A percentile compares a stretch with the other conserved stretches of the same genome.
phyloP scores from a whole-genome alignment of 2,113 vertebrate species.

The Eubucco bourcierii region DNA sequence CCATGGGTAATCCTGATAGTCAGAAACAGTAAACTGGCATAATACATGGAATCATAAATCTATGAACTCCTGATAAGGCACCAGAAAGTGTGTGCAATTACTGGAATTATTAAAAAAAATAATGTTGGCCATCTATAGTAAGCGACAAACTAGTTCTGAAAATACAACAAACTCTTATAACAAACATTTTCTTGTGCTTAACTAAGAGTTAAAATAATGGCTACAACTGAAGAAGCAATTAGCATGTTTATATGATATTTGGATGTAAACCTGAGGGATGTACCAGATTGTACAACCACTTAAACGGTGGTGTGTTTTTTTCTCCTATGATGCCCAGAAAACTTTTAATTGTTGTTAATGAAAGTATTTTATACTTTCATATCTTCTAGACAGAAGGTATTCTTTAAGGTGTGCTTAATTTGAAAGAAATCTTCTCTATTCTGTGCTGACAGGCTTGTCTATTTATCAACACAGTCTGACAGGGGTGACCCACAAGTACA shows the following conservation, averaged over 20 bases:
- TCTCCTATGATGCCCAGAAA: background rate
- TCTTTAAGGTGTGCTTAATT: conserved; percentile 22
- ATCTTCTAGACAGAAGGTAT: background rate
- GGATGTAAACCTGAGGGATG: background rate
- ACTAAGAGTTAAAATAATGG: background rate
- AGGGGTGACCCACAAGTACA: conserved; percentile 28
- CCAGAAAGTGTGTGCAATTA: background rate
- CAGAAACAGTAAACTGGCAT: background rate
- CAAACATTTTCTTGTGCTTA: background rate
- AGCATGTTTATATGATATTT: background rate
- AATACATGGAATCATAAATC: background rate
- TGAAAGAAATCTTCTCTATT: conserved; percentile 2
- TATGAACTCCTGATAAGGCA: background rate
- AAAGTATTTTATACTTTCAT: background rate
- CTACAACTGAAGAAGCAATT: background rate
- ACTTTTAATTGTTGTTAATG: background rate
- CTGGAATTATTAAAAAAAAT: background rate
- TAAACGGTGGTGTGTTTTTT: background rate
- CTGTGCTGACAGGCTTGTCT: conserved; percentile 40
- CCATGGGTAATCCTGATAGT: background rate
- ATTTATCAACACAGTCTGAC: conserved; percentile 44
- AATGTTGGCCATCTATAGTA: background rate
- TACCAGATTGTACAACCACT: background rate
- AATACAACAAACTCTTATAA: background rate
- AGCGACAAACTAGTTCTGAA: background rate